These are phyloP conservation scores for Drosophila aldrichi DNA, from an alignment of 2,888 invertebrate species.

Conservation along the genomic window DNA sequence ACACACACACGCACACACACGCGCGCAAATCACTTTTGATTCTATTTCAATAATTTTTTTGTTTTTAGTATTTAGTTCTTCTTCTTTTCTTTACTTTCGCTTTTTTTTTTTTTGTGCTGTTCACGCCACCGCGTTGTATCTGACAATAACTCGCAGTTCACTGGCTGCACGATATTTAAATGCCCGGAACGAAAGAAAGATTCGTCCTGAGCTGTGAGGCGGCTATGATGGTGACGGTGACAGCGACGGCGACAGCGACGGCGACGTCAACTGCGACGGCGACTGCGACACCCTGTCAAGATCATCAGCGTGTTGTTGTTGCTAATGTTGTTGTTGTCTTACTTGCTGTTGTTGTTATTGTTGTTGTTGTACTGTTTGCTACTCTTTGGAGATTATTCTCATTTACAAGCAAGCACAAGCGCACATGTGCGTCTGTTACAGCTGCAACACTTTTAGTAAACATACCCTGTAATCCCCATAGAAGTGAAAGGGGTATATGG, in stretches of 20 bases:
- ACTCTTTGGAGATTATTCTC: slow-evolving; percentile 22
- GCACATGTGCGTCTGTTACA: slow-evolving; percentile 64
- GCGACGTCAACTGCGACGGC: slow-evolving; percentile 7
- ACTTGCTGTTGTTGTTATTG: slow-evolving; percentile 14
- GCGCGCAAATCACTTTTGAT: slow-evolving; percentile 12
- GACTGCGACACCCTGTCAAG: slow-evolving; percentile 62
- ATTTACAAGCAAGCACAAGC: slow-evolving; percentile 54
- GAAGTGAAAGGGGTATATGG: background rate
- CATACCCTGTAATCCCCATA: background rate
- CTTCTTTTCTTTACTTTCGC: background rate
- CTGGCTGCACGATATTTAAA: slow-evolving; percentile 84
- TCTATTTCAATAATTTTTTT: slow-evolving; percentile 27
- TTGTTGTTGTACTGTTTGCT: slow-evolving; percentile 23
- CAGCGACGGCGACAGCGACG: slow-evolving; percentile 25
- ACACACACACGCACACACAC: slow-evolving; percentile 27
- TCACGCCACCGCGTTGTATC: slow-evolving; percentile 82
- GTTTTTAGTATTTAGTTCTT: slow-evolving; percentile 1
- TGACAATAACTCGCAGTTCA: slow-evolving; percentile 83
- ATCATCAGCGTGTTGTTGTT: slow-evolving; percentile 51
- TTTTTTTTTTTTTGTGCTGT: slow-evolving; percentile 63
- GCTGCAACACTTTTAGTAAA: slow-evolving; percentile 25
- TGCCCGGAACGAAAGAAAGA: slow-evolving; percentile 68
- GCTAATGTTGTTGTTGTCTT: slow-evolving; percentile 16
- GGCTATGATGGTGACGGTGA: slow-evolving; percentile 8
- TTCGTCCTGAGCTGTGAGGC: slow-evolving; percentile 54